These are phyloP conservation scores for Acleris holmiana DNA, from an alignment of 2,888 invertebrate species.

Conservation along the genomic window DNA sequence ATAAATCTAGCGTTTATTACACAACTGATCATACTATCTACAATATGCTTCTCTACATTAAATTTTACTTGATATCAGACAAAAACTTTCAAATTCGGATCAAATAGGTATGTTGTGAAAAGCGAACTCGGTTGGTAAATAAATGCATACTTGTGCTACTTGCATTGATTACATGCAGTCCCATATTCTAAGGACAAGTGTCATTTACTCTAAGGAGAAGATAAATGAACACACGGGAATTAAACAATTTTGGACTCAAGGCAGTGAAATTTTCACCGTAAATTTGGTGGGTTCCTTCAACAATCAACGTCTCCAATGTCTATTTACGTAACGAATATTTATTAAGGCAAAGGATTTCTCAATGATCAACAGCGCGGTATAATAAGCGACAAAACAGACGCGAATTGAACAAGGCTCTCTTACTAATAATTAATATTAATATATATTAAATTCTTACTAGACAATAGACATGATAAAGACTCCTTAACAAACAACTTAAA, in stretches of 20 bases:
- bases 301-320: constrained; percentile 59
- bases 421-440: constrained; percentile 75
- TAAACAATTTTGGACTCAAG: constrained; percentile 62
- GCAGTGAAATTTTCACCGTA: constrained; percentile 69
- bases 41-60: constrained; percentile 33
- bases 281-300: constrained; percentile 47
- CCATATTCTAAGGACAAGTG: constrained; percentile 64
- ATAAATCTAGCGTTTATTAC: constrained; percentile 39
- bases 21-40: constrained; percentile 44
- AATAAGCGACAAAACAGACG: constrained; percentile 75
- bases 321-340: constrained; percentile 63
- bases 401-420: constrained; percentile 76
- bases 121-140: constrained; percentile 38
- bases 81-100: constrained; percentile 28
- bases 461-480: constrained; percentile 82
- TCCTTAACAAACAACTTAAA: constrained; percentile 82
- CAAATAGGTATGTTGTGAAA: constrained; percentile 13
- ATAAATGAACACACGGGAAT: constrained; percentile 69
- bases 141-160: constrained; percentile 49
- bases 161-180: constrained; percentile 57
- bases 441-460: constrained; percentile 82
- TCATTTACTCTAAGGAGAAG: constrained; percentile 51
- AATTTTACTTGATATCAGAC: constrained; percentile 15
- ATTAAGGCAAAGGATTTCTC: constrained; percentile 54
- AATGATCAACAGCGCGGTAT: constrained; percentile 67